Evolutionary conservation across 2,113 vertebrate species (phyloP), one percentile per base, ranked within the genome.

Genomic region (Sula dactylatra): DNA sequence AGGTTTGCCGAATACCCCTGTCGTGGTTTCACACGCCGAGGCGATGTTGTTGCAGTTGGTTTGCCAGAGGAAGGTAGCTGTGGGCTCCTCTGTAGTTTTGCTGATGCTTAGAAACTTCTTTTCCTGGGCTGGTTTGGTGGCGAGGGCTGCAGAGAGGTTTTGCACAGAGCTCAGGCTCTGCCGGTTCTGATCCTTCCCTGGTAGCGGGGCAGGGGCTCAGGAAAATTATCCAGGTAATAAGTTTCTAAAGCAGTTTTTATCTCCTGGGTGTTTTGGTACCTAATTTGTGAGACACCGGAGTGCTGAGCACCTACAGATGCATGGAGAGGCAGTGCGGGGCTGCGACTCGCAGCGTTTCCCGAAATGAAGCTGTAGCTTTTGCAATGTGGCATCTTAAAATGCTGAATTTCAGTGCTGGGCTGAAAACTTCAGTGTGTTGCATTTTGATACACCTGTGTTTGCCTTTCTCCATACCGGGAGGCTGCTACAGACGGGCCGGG

Each of bases 21-120:
- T 25, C 15, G 6, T 25, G 58, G n/a, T 61, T 61, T 25, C 36
- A 36, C 10, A 16, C 9, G 49, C 69, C 18, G 59, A 74, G 73
- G 72, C 0, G 6, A 19, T 18, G 70, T 6, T 29, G 0, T 0
- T 9, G 67, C 0, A 4, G 12, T 44, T 1, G 38, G 5, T 45
- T 78, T 74, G 62, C 24, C 11, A 1, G 64, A 55, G 78, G 22
- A 29, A 38, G 32, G 78, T 4, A 27, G 25, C 29, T 40, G 17
- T 1, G 72, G 36, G 69, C 50, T 84, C 18, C 56, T 50, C 56
- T 4, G 4, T 9, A 26, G 27, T 70, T 54, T 32, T 42, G 4
- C 10, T 12, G 24, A 10, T 31, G 76, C 64, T 71, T 5, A 5
- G 38, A 62, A 91, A 91, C 59, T 86, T 47, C 67, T 79, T 55